A percentile compares a stretch with the other conserved stretches of the same genome.
These are phyloP conservation scores for Hirtodrosophila confusa DNA, from an alignment of 2,888 invertebrate species.

Conservation along the genomic window DNA sequence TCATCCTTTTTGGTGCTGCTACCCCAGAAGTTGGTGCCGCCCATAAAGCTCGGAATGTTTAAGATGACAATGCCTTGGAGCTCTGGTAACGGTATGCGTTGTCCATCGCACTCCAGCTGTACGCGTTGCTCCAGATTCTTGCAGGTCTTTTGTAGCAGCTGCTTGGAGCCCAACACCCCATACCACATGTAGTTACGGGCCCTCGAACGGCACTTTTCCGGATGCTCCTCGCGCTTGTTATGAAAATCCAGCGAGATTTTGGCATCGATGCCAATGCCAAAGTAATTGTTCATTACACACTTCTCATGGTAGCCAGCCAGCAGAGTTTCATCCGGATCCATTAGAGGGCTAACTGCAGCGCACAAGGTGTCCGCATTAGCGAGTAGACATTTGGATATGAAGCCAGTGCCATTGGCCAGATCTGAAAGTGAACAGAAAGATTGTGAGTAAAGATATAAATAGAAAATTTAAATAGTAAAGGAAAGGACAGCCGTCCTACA, in stretches of 20 bases:
- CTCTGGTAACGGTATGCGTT: constrained; percentile 96
- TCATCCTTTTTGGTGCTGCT: constrained; percentile 95
- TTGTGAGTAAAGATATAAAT: background rate
- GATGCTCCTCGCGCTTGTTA: constrained; percentile 97
- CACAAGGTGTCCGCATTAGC: constrained; percentile 98
- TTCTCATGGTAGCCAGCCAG: constrained; percentile 95
- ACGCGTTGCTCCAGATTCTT: constrained; percentile 98
- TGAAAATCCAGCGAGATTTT: constrained; percentile 99
- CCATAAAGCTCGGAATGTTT: constrained; percentile 99
- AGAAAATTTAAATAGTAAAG: background rate
- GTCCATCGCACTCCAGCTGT: constrained; percentile 97
- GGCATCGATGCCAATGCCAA: constrained; percentile 98
- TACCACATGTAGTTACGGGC: constrained; percentile 99
- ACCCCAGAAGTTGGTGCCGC: constrained; percentile 99
- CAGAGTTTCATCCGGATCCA: constrained; percentile 95
- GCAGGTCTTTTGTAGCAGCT: constrained; percentile 94
- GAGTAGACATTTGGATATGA: constrained; percentile 96
- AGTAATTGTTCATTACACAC: constrained; percentile 99
- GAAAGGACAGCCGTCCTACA: background rate
- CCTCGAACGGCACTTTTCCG: constrained; percentile 96
- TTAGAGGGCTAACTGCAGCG: constrained; percentile 97
- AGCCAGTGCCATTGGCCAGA: constrained; percentile 89
- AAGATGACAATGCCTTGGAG: constrained; percentile 98
- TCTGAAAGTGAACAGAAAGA: constrained; percentile 39
- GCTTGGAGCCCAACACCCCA: constrained; percentile 90